These are phyloP conservation scores for Chaetorhynchus papuensis DNA, from an alignment of 2,113 vertebrate genomes.

Conservation along the genomic window DNA sequence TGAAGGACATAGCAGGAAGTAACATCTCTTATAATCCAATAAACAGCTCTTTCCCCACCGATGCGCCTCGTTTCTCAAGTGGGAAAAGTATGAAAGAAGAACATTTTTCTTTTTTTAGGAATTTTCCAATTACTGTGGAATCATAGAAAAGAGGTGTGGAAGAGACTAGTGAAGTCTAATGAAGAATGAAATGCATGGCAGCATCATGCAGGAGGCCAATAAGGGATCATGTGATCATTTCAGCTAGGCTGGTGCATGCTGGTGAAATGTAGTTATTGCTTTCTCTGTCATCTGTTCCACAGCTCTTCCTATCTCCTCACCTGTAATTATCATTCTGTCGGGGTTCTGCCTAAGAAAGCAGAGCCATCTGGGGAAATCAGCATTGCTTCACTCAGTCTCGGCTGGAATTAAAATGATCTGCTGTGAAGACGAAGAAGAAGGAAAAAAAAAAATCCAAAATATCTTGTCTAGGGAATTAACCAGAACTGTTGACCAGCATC, in stretches of 20 bases:
- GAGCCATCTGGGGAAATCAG: conserved; percentile 57
- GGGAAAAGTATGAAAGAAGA: not conserved
- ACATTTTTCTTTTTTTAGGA: not conserved
- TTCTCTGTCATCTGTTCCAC: not conserved
- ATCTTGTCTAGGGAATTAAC: not conserved
- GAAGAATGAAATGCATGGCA: not conserved
- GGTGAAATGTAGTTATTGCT: not conserved
- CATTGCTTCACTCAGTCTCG: not conserved
- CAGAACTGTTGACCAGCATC: not conserved
- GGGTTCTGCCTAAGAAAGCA: conserved; percentile 36
- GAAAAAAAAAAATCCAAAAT: not conserved
- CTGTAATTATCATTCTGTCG: conserved; percentile 29
- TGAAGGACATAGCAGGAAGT: not conserved
- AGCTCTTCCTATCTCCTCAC: not conserved
- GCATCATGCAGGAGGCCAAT: not conserved
- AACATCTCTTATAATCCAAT: not conserved
- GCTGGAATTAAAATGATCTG: conserved; percentile 52
- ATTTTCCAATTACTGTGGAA: not conserved
- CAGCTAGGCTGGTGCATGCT: not conserved
- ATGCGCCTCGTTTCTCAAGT: not conserved
- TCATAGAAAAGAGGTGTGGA: not conserved
- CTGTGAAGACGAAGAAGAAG: not conserved
- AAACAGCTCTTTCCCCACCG: not conserved
- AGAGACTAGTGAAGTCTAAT: not conserved
- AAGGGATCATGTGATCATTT: not conserved